Evolutionary conservation across 1,140 invertebrate genomes (phyloP), one percentile per base, ranked within the genome.

Genomic region (Drosophila saltans): DNA sequence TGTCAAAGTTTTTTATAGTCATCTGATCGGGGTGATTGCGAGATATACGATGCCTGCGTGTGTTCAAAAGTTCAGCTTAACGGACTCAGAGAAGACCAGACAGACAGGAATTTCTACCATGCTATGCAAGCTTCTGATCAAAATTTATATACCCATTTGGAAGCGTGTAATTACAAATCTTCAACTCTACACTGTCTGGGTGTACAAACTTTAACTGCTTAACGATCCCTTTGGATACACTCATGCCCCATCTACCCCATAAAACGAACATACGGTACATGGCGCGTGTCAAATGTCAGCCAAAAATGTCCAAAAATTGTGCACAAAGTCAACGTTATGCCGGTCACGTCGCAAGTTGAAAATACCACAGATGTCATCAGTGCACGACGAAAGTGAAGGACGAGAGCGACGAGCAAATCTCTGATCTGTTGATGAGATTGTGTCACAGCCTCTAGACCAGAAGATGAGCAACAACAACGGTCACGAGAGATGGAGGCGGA

Each of bases 401-500:
- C 28, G 74, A 73, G 74, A 66, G 69, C 75, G 65, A 72, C 74
- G 66, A 80, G 71, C 71, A 88, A 86, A 86, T 86, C 82, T 90
- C 78, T 89, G 80, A 89, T 90, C 84, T 85, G 85, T 84, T 89
- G 84, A 89, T 90, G 84, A 89, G 84, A 89, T 89, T 90, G 85
- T 89, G 84, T 89, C 85, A 89, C 77, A 89, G 77, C 69, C 81
- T 71, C 77, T 71, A 78, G 80, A 72, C 60, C 81, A 83, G 68
- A 65, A 80, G 80, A 88, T 84, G 84, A 72, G 80, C 84, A 78
- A 86, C 82, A 86, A 36, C 6, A 36, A 26, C 45, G 45, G 45
- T 26, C 45, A 52, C 21, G 3, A 52, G 21, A 10, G 21, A 52
- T 24, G 8, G 24, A 10, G 45, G 24, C 21, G 24, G 10, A 26